Base-by-base conservation (phyloP, 1,140 invertebrate genomes). In the Delia radicum region DNA sequence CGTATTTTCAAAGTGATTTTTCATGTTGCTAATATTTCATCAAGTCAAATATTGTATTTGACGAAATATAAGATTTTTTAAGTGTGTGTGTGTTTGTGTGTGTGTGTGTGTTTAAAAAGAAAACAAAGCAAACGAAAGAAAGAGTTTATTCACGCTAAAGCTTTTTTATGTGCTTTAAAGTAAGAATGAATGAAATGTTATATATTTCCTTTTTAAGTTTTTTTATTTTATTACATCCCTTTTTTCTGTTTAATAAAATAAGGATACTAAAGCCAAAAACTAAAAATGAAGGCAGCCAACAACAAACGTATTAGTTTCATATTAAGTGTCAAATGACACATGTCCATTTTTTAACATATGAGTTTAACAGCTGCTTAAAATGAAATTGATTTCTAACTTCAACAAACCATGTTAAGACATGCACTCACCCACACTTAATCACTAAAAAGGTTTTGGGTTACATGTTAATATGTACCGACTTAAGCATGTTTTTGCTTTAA, bases 1-100 rank as follows among this genome's bases (percentile, higher is more conserved):
- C 31, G 65, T 33, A 69, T 69, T 69, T 69, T 33, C 29, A 69
- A 69, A 69, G 65, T 69, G 65, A 69, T 69, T 69, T 69, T 69
- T 69, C 65, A 69, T 69, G 65, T 69, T 69, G 65, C 29, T 69
- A 69, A 69, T 69, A 69, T 69, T 69, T 69, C 65, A 69, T 69
- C 65, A 69, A 69, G 65, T 69, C 65, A 69, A 69, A 69, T 69
- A 69, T 69, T 69, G n/a, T 69, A 33, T 69, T 69, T 69, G 31
- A 69, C 21, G 65, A 69, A 69, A 69, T 69, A 33, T 33, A 33
- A 69, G 65, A 31, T 24, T 29, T 29, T 28, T 65, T 65, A 55
- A 18, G 21, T 21, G 48, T 21, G n/a, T 55, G 8, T 24, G n/a
- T 21, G 5, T 55, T 5, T 21, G 48, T 55, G 18, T 2, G 48